Base-by-base conservation (phyloP, 2,888 invertebrate genomes). In the Pandemis corylana region DNA sequence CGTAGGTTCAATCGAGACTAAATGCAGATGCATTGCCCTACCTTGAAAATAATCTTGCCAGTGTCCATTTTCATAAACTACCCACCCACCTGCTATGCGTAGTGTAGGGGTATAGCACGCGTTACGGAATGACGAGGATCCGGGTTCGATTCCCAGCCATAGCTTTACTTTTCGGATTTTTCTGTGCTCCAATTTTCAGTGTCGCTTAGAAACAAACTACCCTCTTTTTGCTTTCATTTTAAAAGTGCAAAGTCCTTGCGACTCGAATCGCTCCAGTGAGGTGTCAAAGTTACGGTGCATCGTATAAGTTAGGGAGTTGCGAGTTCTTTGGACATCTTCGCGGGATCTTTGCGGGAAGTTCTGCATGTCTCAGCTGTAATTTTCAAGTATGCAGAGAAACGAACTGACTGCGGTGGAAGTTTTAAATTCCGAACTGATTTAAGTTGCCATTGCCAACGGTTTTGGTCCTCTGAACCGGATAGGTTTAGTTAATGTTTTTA, bases 291-390 rank as follows among this genome's bases (percentile, higher is more conserved):
- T 46, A 1, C 15, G 12, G 46, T 12, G 59, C 59, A 20, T 20
- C 64, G 42, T 42, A 63, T 42, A 64, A 64, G 64, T 44, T 46
- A 20, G 64, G 12, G 64, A 64, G 46, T 64, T 64, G 10, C 12
- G 12, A 64, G 20, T 64, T 20, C 46, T 64, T 46, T 20, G 15
- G 64, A 64, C 64, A 44, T 6, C 20, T 62, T 46, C 64, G 20
- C 3, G 20, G 64, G 44, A 28, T 20, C 10, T 56, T 1, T 9
- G 59, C 28, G 59, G 28, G 10, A 59, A 59, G 12, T 59, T 59
- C 59, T 59, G 53, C 53, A 56, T 56, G 59, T 46, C 10, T 44
- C 12, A 3, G 13, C 20, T 20, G 64, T 64, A 15, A 46, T 46
- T 64, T 20, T 12, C 20, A 64, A 64, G 12, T 64, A 12, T 46